These are phyloP conservation scores for Tetrapedia diversipes DNA, from an alignment of 2,888 invertebrate species.

Conservation along the genomic window DNA sequence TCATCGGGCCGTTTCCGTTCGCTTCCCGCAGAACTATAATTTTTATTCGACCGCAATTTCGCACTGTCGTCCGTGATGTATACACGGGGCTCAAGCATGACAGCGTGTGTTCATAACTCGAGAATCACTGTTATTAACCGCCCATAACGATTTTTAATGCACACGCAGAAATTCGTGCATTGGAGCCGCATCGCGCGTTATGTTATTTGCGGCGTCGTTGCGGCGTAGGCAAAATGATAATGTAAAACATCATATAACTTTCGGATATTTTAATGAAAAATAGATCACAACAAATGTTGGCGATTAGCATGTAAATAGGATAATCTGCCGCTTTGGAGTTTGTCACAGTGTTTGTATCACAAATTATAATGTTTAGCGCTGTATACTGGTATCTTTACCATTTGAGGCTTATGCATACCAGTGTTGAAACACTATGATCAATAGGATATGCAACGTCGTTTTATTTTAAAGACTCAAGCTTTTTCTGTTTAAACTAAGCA, in stretches of 20 bases:
- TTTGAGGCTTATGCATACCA: too few relatives aligned
- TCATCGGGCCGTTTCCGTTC: neutral
- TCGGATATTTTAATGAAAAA: neutral
- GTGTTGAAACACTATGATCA: neutral
- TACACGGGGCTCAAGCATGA: too few relatives aligned
- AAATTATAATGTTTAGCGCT: neutral
- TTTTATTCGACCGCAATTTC: neutral
- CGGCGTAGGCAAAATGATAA: neutral
- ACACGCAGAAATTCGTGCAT: slow-evolving; percentile 11
- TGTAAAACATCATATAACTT: neutral
- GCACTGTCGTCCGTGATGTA: neutral
- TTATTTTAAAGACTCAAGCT: neutral
- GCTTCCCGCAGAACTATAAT: neutral
- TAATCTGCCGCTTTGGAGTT: neutral
- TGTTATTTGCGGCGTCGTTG: neutral
- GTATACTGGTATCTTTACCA: too few relatives aligned
- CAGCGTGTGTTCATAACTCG: neutral
- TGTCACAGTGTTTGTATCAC: neutral
- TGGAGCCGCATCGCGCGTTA: neutral
- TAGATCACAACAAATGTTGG: neutral
- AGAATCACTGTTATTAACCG: slow-evolving; percentile 3
- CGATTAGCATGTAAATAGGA: neutral
- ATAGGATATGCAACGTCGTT: slow-evolving; percentile 1
- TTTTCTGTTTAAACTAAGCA: too few relatives aligned
- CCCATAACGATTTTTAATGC: slow-evolving; percentile 3